A percentile compares a stretch with the other conserved stretches of the same genome.
These are phyloP conservation scores for Stenodema calcarata DNA, from an alignment of 2,888 invertebrate genomes.

Conservation along the genomic window DNA sequence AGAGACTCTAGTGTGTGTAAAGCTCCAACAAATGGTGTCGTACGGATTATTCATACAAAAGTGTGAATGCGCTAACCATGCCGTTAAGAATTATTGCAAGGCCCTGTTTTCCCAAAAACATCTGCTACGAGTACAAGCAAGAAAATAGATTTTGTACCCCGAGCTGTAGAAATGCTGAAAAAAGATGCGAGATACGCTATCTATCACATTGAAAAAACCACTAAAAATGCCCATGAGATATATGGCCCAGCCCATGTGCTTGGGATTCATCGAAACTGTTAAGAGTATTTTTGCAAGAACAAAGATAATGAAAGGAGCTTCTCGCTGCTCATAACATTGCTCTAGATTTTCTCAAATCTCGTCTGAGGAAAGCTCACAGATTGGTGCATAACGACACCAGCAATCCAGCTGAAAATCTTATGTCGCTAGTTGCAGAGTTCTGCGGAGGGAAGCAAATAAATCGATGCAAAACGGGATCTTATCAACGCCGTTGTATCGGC, in stretches of 20 bases:
- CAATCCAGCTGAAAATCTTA: too few relatives aligned
- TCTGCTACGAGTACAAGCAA: neutral
- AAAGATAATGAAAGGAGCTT: constrained; percentile 9
- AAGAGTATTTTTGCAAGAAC: too few relatives aligned
- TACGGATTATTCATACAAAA: neutral
- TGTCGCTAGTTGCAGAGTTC: too few relatives aligned
- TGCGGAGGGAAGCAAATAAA: too few relatives aligned
- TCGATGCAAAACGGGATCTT: neutral
- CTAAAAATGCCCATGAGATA: too few relatives aligned
- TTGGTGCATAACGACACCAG: too few relatives aligned
- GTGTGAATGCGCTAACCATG: constrained; percentile 3
- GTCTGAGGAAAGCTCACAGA: neutral
- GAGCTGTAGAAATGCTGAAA: neutral
- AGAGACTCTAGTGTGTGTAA: constrained; percentile 60
- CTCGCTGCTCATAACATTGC: constrained; percentile 5
- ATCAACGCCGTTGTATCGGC: neutral
- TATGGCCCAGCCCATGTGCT: constrained; percentile 34
- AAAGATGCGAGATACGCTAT: too few relatives aligned
- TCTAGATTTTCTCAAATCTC: constrained; percentile 26
- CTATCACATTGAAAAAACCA: too few relatives aligned
- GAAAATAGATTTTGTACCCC: neutral
- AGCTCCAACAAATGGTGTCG: constrained; percentile 51
- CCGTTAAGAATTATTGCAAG: constrained; percentile 5
- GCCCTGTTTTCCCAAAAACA: too few relatives aligned
- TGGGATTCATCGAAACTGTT: constrained; percentile 40